Percentiles rank a stretch among this genome's conserved stretches.
Conservation (phyloP, 1,140 invertebrate species). For the Apolygus lucorum region DNA sequence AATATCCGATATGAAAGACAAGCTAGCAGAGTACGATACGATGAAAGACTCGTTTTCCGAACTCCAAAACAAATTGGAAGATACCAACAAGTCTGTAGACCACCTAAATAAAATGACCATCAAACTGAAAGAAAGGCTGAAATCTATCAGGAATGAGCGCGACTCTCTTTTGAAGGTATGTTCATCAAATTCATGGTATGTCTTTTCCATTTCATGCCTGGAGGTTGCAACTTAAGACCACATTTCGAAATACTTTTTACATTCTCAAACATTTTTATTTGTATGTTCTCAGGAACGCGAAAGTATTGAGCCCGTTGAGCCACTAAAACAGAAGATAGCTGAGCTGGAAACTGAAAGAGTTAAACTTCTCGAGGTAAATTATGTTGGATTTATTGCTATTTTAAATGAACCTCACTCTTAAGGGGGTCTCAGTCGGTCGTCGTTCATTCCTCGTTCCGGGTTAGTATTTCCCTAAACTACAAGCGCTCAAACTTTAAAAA, state of each 20-base stretch:
- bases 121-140: conserved; percentile 67
- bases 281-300: neutral
- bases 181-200: neutral
- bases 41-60: conserved; percentile 16
- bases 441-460: too few species aligned
- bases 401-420: too few species aligned
- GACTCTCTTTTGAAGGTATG: neutral
- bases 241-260: too few species aligned
- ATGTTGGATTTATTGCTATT: too few species aligned
- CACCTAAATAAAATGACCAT: conserved; percentile 77
- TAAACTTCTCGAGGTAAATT: neutral
- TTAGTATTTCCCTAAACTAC: too few species aligned
- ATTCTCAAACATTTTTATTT: too few species aligned
- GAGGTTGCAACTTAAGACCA: neutral
- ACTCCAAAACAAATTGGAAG: conserved; percentile 36
- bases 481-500: too few species aligned
- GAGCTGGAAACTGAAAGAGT: neutral
- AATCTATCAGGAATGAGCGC: conserved; percentile 66
- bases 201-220: neutral
- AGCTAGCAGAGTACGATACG: conserved; percentile 41
- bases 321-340: neutral
- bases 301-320: neutral
- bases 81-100: conserved; percentile 59
- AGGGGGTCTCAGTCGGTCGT: too few species aligned
- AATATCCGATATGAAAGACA: conserved; percentile 35